These are phyloP conservation scores for Agriopis leucophaearia DNA, from an alignment of 2,888 invertebrate species.

Conservation along the genomic window DNA sequence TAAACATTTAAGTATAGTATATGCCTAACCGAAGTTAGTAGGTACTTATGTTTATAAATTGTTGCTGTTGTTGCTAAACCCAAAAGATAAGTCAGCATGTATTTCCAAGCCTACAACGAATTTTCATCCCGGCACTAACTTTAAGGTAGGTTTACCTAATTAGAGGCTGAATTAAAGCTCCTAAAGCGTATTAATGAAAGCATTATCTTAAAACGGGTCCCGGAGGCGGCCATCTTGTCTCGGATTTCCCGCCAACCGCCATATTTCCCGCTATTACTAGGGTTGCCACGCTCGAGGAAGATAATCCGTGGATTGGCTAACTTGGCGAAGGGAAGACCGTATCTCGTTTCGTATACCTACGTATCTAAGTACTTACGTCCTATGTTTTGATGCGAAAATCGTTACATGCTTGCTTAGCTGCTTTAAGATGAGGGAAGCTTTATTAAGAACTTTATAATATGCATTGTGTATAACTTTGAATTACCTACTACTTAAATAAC, in stretches of 20 bases:
- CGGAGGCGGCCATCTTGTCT: slow-evolving; percentile 72
- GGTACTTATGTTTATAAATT: not conserved
- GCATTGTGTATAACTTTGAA: not conserved
- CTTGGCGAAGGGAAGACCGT: slow-evolving; percentile 56
- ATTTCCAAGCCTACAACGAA: slow-evolving; percentile 24
- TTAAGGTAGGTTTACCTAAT: slow-evolving; percentile 57
- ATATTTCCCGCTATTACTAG: slow-evolving; percentile 63
- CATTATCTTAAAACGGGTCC: slow-evolving; percentile 58
- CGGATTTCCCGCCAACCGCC: slow-evolving; percentile 58
- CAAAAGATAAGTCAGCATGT: not conserved
- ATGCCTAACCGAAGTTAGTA: not conserved
- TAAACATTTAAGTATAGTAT: not conserved
- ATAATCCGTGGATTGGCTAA: slow-evolving; percentile 74
- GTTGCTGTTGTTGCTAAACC: not conserved
- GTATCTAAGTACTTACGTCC: slow-evolving; percentile 17
- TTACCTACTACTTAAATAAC: not conserved
- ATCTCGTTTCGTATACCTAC: slow-evolving; percentile 58
- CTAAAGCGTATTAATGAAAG: slow-evolving; percentile 58
- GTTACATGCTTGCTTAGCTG: slow-evolving; percentile 28
- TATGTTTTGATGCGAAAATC: slow-evolving; percentile 37
- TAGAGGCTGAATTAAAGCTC: slow-evolving; percentile 47
- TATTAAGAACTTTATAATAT: not conserved
- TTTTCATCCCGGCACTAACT: slow-evolving; percentile 28
- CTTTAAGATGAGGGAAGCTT: not conserved
- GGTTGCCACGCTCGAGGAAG: slow-evolving; percentile 65